A percentile compares a stretch with the other conserved stretches of the same genome.
Evolutionary conservation across 2,113 vertebrate species (phyloP).

Genomic region (Brachyhypopomus occidentalis): DNA sequence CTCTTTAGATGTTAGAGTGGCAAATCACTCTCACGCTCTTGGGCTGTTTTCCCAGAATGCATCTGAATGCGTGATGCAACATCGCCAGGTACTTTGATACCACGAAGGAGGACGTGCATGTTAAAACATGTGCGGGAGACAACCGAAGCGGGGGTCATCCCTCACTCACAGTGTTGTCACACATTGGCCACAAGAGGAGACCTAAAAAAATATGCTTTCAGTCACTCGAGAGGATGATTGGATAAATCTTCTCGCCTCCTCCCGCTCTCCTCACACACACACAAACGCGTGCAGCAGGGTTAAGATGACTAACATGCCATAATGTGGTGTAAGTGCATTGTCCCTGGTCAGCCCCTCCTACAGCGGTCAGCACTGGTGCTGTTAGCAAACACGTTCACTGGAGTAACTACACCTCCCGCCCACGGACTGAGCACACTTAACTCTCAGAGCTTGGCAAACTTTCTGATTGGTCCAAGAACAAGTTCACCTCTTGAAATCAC

Average conservation of each 20-base stretch:
- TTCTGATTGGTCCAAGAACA: neutral
- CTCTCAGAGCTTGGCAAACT: neutral
- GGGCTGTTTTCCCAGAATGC: constrained; percentile 46
- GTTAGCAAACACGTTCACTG: neutral
- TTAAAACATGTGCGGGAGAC: neutral
- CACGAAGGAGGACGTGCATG: neutral
- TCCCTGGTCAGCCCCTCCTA: neutral
- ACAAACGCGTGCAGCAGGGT: neutral
- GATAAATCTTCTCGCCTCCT: neutral
- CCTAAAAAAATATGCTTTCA: too few relatives aligned
- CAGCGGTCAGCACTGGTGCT: neutral
- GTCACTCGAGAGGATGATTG: neutral
- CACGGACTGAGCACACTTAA: neutral
- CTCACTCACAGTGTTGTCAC: too few relatives aligned
- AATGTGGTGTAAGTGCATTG: constrained; percentile 26
- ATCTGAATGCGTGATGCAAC: constrained; percentile 41
- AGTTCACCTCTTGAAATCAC: neutral
- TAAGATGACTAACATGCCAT: constrained; percentile 18
- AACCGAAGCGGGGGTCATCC: neutral
- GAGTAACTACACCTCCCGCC: neutral
- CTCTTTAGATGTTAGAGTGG: constrained; percentile 30
- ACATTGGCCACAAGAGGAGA: too few relatives aligned
- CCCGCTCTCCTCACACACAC: neutral
- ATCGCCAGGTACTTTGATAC: constrained; percentile 33
- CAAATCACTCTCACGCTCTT: neutral